These are phyloP conservation scores for Haplochromis burtoni DNA, from an alignment of 2,113 vertebrate genomes.

Conservation along the genomic window DNA sequence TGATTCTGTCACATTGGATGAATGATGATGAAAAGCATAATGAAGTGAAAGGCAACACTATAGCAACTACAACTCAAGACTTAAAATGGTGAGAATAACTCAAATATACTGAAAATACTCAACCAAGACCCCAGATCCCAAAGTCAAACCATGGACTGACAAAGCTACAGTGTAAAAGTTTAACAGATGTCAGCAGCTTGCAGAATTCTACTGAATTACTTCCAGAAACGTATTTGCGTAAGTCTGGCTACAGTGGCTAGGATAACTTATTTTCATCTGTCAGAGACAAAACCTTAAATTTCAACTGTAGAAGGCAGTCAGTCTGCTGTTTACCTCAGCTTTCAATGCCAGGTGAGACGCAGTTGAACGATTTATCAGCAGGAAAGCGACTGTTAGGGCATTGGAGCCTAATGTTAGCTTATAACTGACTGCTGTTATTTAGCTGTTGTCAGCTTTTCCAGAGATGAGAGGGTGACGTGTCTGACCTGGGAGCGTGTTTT, in stretches of 20 bases:
- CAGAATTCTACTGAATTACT: rapidly evolving
- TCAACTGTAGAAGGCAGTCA: no score
- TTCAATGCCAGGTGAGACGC: background rate
- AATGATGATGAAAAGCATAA: background rate
- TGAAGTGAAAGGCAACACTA: rapidly evolving
- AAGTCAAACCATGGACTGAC: rapidly evolving
- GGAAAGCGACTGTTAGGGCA: rapidly evolving
- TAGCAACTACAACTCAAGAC: background rate
- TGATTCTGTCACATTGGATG: rapidly evolving
- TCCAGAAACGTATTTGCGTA: rapidly evolving
- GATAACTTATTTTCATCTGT: no score
- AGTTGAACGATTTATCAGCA: rapidly evolving
- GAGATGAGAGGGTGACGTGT: rapidly evolving
- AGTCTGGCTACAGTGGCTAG: no score
- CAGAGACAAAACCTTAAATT: no score
- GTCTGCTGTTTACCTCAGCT: no score
- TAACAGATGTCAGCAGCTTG: background rate
- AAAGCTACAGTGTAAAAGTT: rapidly evolving
- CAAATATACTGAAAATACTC: rapidly evolving
- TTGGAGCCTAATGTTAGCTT: background rate
- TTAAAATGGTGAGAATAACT: background rate
- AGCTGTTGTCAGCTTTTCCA: background rate
- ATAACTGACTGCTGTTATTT: rapidly evolving
- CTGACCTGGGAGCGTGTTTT: rapidly evolving
- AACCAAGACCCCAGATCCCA: background rate